A percentile compares a stretch with the other conserved stretches of the same genome.
These are phyloP conservation scores for Melanotaenia trifasciata DNA, from an alignment of 2,797 vertebrate genomes.

Conservation along the genomic window DNA sequence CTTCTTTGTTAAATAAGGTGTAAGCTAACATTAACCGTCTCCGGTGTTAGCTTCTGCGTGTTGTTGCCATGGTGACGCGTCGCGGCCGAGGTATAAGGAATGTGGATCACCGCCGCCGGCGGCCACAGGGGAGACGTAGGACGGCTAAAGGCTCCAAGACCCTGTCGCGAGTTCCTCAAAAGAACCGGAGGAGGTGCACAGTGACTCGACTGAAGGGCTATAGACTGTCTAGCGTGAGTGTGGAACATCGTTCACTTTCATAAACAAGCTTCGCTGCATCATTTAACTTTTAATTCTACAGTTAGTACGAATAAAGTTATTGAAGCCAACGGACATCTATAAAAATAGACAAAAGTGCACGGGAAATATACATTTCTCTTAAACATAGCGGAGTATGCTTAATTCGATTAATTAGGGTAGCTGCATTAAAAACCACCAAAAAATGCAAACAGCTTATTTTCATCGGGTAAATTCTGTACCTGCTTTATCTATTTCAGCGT, in stretches of 20 bases:
- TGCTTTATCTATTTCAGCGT: background rate
- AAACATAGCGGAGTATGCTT: background rate
- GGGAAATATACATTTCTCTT: background rate
- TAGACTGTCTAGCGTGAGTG: conserved; percentile 16
- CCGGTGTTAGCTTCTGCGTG: background rate
- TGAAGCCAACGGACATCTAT: background rate
- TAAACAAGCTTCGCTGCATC: background rate
- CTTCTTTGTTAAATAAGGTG: background rate
- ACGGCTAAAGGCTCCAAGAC: background rate
- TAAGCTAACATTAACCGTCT: conserved; percentile 5
- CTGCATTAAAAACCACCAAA: background rate
- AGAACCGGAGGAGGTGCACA: background rate
- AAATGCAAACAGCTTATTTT: no score
- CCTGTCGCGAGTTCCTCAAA: background rate
- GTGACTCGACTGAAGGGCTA: fast-evolving
- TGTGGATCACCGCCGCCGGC: background rate
- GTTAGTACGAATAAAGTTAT: background rate
- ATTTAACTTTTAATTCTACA: conserved; percentile 1
- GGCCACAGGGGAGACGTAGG: background rate
- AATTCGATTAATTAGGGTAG: no score
- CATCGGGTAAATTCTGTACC: no score
- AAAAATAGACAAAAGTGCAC: background rate
- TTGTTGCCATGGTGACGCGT: conserved; percentile 54
- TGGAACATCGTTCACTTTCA: background rate
- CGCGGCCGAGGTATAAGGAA: conserved; percentile 14